Base-by-base conservation (phyloP, 2,113 vertebrate genomes). In the Setophaga kirtlandii region DNA sequence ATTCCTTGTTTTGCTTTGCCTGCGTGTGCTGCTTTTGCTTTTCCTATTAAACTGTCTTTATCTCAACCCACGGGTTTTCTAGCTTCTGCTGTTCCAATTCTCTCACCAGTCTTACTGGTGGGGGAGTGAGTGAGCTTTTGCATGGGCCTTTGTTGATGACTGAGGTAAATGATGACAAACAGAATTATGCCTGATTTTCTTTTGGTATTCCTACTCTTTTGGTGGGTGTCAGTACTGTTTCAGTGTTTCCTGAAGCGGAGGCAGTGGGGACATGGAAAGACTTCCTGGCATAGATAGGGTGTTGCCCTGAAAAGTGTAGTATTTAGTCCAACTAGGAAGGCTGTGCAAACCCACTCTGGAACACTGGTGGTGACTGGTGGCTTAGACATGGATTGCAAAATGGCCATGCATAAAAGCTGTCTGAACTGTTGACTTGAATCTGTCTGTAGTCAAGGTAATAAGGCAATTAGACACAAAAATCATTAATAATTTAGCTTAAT, bases 401-500 rank as follows among this genome's bases (percentile, higher is more conserved):
- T 37, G 17, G 14, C 39, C 22, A 35, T 11, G 19, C 7, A 10
- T 74, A 87, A 93, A 87, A 93, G 42, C 77, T 58, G 9, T 67
- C 47, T 65, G 33, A 91, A 79, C 39, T 88, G 41, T 71, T 96
- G 87, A 65, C 85, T 84, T 60, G 52, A 78, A 88, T 96, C 55
- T 77, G 58, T 88, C 84, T 86, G 39, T 63, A 80, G 55, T 41
- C 0, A 0, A 63, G 47, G 55, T 74, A 77, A 70, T 88, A 95
- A 86, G 41, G 68, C 79, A 94, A 88, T 95, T 52, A 96, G 93
- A 86, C 63, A 88, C 52, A 94, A 83, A 93, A 94, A 77, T 86
- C 84, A 86, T 91, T 91, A 96, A 96, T 96, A 93, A 94, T 94
- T 94, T 94, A 94, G 17, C 47, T 86, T 96, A 90, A 95, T 88